Evolutionary conservation across 2,113 vertebrate species (phyloP), one percentile per base, ranked within the genome.

Genomic region (Geococcyx californianus): DNA sequence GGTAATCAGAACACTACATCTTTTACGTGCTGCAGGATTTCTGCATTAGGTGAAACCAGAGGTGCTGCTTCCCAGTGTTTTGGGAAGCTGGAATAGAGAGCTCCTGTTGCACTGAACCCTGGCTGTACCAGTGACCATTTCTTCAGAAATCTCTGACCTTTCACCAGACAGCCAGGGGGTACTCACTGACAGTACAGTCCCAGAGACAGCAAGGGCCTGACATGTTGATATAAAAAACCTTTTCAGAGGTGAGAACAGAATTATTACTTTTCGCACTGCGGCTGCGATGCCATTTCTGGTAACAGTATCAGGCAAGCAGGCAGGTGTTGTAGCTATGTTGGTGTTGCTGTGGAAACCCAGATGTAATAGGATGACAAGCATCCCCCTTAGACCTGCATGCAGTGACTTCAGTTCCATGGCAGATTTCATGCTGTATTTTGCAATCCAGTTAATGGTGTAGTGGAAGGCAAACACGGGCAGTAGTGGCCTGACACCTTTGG

Each of bases 321-420:
- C n/a, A 28, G 55, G n/a, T 59, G 23, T 9, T 74, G 45, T 24
- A 59, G 25, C 44, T 75, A 1, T 3, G 2, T 16, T 45, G 45
- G 36, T 78, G 45, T 68, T 84, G 54, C 23, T 25, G 34, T 44
- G 77, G 60, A 63, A 81, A 68, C n/a, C 9, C 0, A 0, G 1
- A 26, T 56, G 24, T 38, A 40, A 38, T 29, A 74, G 72, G 44
- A 21, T 10, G 54, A 47, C 8, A 20, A 58, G 14, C 26, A 74
- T 18, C 33, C 8, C 58, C 16, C 40, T 60, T 52, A 66, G 38
- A 54, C 45, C n/a, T 38, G 21, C 33, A 5, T 12, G 16, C 21
- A 44, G 29, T 4, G 11, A 26, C 33, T 84, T 9, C 25, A 17
- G 10, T 51, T 44, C 34, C 29, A 4, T 16, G 55, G 14, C 58